Percentiles rank a stretch among this genome's conserved stretches.
Conservation (phyloP, 2,113 vertebrate species). For the Euleptes europaea region DNA sequence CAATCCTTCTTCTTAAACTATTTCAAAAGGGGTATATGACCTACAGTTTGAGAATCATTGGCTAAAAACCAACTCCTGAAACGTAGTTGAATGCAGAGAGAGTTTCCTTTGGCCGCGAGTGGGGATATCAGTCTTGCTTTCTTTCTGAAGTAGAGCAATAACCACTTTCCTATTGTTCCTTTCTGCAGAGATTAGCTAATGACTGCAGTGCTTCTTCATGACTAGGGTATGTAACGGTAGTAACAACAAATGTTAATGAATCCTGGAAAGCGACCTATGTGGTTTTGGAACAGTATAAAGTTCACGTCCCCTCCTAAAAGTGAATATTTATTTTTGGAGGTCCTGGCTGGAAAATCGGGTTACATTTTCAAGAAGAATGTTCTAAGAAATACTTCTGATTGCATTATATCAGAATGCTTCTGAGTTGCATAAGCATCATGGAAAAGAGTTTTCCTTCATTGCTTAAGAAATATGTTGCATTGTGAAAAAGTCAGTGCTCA, state of each 20-base stretch:
- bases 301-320: slow-evolving; percentile 2
- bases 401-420: background rate
- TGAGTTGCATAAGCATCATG: background rate
- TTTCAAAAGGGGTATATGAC: background rate
- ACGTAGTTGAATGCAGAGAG: background rate
- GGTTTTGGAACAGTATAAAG: slow-evolving; percentile 13
- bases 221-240: background rate
- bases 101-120: slow-evolving; percentile 9
- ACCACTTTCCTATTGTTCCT: slow-evolving; percentile 1
- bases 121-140: background rate
- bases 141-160: background rate
- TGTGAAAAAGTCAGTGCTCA: too few species aligned
- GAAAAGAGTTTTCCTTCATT: background rate
- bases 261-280: background rate
- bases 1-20: background rate
- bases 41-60: background rate
- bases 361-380: slow-evolving; percentile 3
- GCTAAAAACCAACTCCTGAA: background rate
- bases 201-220: background rate
- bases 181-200: slow-evolving; percentile 3
- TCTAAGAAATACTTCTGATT: background rate
- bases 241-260: slow-evolving; percentile 24
- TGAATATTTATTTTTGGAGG: slow-evolving; percentile 22
- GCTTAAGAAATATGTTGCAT: too few species aligned
- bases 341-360: background rate